A percentile compares a stretch with the other conserved stretches of the same genome.
Evolutionary conservation across 2,113 vertebrate genomes (phyloP).

Genomic region (Tauraco erythrolophus): DNA sequence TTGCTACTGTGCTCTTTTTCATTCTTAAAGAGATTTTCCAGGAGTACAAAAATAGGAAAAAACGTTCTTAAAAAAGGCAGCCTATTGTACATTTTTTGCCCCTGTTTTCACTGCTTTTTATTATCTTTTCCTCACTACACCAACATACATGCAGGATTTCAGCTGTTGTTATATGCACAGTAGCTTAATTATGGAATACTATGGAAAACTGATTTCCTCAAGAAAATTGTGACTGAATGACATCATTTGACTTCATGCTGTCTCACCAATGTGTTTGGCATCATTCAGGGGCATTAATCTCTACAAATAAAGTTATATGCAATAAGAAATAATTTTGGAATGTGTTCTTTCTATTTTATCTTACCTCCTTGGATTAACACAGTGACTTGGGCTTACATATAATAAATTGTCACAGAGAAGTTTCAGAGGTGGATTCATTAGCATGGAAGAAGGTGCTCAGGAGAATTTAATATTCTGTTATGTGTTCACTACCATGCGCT

Average conservation of each 20-base stretch:
- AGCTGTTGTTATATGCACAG: neutral
- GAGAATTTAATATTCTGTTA: neutral
- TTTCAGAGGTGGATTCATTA: neutral
- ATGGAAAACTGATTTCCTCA: neutral
- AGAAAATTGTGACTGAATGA: neutral
- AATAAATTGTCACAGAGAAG: neutral
- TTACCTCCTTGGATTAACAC: neutral
- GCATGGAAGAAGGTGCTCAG: neutral
- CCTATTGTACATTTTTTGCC: neutral
- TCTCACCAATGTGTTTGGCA: neutral
- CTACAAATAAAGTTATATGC: neutral
- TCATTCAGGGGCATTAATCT: neutral
- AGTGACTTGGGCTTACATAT: neutral
- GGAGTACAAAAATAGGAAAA: neutral
- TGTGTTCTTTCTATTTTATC: neutral
- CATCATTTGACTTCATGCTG: neutral
- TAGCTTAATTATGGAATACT: neutral
- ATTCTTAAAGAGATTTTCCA: neutral
- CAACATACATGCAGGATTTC: neutral
- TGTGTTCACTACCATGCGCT: fast-evolving
- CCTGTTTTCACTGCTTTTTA: neutral
- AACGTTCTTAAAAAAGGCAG: neutral
- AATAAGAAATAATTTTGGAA: neutral
- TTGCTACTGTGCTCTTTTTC: neutral
- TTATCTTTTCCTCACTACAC: neutral